phyloP scores from a whole-genome alignment of 2,888 invertebrate genomes.

The Drosophila siamana region DNA sequence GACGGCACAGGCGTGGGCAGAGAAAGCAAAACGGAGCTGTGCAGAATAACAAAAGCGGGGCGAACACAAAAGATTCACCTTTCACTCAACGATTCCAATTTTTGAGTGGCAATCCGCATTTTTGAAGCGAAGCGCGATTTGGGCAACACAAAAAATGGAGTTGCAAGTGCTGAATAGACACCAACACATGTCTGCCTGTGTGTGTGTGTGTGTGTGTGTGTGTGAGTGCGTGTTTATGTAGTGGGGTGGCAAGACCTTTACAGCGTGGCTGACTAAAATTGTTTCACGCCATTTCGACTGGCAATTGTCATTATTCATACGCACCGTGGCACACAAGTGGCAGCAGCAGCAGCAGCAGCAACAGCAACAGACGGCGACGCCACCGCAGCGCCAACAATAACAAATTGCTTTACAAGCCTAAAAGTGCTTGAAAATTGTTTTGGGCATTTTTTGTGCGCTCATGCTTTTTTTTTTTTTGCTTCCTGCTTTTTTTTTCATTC shows the following conservation, averaged over 20 bases:
- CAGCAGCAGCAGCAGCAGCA: conserved; percentile 16
- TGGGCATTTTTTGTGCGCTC: conserved; percentile 24
- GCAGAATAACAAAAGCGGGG: not conserved
- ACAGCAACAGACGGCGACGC: conserved; percentile 21
- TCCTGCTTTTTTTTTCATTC: not conserved
- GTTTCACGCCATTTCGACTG: conserved; percentile 53
- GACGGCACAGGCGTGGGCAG: too few species aligned
- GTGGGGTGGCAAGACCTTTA: too few species aligned
- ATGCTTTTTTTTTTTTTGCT: too few species aligned
- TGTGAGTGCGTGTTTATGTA: not conserved
- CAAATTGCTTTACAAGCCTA: conserved; percentile 56
- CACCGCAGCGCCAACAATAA: conserved; percentile 45
- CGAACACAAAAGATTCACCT: conserved; percentile 3
- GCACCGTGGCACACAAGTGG: conserved; percentile 55
- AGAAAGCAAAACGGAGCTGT: conserved; percentile 16
- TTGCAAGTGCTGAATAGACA: conserved; percentile 13
- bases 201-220: not conserved
- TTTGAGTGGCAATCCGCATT: conserved; percentile 25
- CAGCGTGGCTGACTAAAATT: conserved; percentile 31
- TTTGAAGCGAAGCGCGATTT: conserved; percentile 6
- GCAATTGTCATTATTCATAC: conserved; percentile 72
- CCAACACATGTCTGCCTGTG: not conserved
- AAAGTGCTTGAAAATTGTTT: conserved; percentile 62
- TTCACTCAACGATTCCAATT: not conserved
- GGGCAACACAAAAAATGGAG: conserved; percentile 7